These are phyloP conservation scores for Danionella dracula DNA, from an alignment of 2,797 vertebrate genomes.

Conservation along the genomic window DNA sequence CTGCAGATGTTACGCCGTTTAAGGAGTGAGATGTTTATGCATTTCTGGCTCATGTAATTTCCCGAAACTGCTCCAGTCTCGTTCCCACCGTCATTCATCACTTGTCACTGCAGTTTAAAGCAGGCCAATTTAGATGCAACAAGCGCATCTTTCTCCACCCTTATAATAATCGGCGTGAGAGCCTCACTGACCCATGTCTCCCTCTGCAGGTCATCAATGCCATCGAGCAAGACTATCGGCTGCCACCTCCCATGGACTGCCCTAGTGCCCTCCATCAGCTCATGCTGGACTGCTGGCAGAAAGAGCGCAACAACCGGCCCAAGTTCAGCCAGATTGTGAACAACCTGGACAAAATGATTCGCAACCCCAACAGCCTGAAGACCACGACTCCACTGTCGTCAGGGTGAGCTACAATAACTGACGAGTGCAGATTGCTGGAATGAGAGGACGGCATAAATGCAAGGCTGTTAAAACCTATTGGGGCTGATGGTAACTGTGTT, in stretches of 20 bases:
- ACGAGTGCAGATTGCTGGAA: background rate
- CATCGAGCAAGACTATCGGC: constrained; percentile 94
- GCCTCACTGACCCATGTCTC: constrained; percentile 53
- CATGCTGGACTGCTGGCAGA: constrained; percentile 98
- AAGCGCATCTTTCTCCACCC: background rate
- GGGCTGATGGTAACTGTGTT: background rate
- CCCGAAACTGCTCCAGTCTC: background rate
- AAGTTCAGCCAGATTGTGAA: constrained; percentile 98
- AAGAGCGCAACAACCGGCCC: constrained; percentile 94
- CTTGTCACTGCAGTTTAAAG: background rate
- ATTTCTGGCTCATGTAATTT: background rate
- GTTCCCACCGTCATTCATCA: background rate
- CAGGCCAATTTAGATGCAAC: background rate
- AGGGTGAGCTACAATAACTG: constrained; percentile 68
- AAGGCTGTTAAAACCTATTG: background rate
- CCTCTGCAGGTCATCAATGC: constrained; percentile 90
- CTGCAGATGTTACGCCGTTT: background rate
- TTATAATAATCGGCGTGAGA: constrained; percentile 34
- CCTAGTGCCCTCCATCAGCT: constrained; percentile 94
- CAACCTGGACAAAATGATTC: constrained; percentile 98
- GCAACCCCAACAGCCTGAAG: constrained; percentile 96
- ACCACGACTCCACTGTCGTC: constrained; percentile 94
- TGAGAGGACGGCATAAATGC: background rate
- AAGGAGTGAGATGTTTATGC: background rate
- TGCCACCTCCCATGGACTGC: constrained; percentile 97